These are phyloP conservation scores for Mamestra configurata DNA, from an alignment of 1,140 invertebrate species.

Conservation along the genomic window DNA sequence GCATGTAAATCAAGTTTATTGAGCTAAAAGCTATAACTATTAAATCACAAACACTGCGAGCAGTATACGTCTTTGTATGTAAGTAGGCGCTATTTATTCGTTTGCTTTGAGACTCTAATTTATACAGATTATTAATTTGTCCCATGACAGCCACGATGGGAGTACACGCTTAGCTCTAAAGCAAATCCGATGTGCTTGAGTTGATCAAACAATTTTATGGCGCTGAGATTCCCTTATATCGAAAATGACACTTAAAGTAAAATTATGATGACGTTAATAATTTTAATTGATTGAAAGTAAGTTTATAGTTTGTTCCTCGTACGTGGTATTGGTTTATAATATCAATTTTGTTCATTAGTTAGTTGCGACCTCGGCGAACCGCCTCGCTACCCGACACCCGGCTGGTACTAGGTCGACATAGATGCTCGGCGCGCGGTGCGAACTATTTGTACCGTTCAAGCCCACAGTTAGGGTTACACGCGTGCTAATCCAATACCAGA, in stretches of 20 bases:
- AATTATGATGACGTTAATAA: neutral
- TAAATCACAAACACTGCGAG: constrained; percentile 17
- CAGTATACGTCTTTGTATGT: neutral
- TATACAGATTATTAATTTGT: constrained; percentile 34
- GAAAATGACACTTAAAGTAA: constrained; percentile 16
- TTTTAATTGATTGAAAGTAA: constrained; percentile 7
- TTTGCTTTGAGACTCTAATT: constrained; percentile 35
- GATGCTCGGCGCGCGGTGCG: constrained; percentile 67
- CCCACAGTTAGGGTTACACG: constrained; percentile 68
- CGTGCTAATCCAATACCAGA: constrained; percentile 68
- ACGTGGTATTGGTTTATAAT: constrained; percentile 50
- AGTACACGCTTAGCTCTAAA: constrained; percentile 7
- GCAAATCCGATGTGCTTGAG: constrained; percentile 18
- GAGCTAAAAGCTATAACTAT: constrained; percentile 23
- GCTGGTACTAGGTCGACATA: constrained; percentile 74
- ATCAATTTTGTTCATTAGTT: constrained; percentile 74
- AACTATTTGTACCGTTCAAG: constrained; percentile 80
- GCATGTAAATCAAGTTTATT: constrained; percentile 24
- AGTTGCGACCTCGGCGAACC: constrained; percentile 66
- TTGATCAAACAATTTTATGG: constrained; percentile 6
- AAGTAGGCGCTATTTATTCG: constrained; percentile 21
- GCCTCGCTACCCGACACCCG: constrained; percentile 70
- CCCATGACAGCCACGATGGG: neutral
- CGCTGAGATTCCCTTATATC: constrained; percentile 9
- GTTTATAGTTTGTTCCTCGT: constrained; percentile 6